A percentile compares a stretch with the other conserved stretches of the same genome.
These are phyloP conservation scores for Branchipolynoe longqiensis DNA, from an alignment of 2,888 invertebrate genomes.

Conservation along the genomic window DNA sequence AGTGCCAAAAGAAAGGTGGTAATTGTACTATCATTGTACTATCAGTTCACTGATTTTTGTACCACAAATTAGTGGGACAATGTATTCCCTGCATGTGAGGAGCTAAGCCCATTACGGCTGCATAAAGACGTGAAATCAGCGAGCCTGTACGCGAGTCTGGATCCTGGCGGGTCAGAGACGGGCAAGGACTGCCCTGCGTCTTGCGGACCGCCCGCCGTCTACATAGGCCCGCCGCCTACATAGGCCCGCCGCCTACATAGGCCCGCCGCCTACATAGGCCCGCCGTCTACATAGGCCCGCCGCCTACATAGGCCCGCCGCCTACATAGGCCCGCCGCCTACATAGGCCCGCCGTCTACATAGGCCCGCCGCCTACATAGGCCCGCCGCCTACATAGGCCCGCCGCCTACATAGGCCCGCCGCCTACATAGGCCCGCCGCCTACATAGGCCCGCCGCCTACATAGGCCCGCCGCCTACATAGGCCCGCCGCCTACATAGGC, in stretches of 20 bases:
- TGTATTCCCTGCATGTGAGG: too few species aligned
- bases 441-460: background rate
- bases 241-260: background rate
- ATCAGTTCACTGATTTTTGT: too few species aligned
- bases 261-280: background rate
- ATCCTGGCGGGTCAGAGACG: too few species aligned
- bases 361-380: background rate
- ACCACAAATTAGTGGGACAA: too few species aligned
- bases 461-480: background rate
- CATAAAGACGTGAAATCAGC: too few species aligned
- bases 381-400: background rate
- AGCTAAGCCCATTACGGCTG: too few species aligned
- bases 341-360: background rate
- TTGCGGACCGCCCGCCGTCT: background rate
- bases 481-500: background rate
- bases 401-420: background rate
- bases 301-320: background rate
- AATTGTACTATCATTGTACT: too few species aligned
- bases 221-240: background rate
- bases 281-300: background rate
- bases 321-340: background rate
- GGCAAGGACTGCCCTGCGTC: background rate
- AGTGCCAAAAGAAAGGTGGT: too few species aligned
- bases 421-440: background rate
- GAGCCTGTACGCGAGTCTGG: too few species aligned